phyloP scores from a whole-genome alignment of 2,113 vertebrate species.

The Rhea americana region DNA sequence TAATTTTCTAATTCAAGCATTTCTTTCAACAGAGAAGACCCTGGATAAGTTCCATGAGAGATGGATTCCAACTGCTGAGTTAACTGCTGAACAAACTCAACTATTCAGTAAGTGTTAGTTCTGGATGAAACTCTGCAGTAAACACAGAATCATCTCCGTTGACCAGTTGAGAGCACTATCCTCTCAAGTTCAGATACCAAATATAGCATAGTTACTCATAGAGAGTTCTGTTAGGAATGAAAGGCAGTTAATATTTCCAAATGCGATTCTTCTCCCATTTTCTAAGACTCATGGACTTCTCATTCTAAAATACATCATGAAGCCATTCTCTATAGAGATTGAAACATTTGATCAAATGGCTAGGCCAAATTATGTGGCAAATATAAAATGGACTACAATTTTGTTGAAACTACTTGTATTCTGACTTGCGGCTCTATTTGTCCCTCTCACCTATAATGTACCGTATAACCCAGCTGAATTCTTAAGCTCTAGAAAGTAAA shows the following conservation, averaged over 20 bases:
- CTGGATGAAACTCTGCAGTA: neutral
- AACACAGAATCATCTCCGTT: neutral
- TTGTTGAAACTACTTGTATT: neutral
- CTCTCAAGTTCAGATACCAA: neutral
- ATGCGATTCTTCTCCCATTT: neutral
- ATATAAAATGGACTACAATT: neutral
- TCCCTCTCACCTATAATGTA: neutral
- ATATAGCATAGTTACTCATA: neutral
- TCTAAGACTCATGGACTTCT: neutral
- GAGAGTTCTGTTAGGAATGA: neutral
- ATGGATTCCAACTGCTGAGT: neutral
- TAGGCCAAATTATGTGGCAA: constrained; percentile 34
- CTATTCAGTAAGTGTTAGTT: neutral
- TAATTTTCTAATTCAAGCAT: neutral
- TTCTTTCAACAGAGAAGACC: neutral
- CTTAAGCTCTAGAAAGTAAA: constrained; percentile 11
- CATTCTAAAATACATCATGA: neutral
- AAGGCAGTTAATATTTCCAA: neutral
- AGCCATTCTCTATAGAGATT: neutral
- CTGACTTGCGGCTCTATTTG: constrained; percentile 15
- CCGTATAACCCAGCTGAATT: neutral
- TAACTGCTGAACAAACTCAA: neutral
- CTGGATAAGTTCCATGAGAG: neutral
- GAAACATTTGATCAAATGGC: constrained; percentile 11
- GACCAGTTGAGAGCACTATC: neutral